phyloP scores from a whole-genome alignment of 2,888 invertebrate genomes.

The Ormyrus nitidulus region DNA sequence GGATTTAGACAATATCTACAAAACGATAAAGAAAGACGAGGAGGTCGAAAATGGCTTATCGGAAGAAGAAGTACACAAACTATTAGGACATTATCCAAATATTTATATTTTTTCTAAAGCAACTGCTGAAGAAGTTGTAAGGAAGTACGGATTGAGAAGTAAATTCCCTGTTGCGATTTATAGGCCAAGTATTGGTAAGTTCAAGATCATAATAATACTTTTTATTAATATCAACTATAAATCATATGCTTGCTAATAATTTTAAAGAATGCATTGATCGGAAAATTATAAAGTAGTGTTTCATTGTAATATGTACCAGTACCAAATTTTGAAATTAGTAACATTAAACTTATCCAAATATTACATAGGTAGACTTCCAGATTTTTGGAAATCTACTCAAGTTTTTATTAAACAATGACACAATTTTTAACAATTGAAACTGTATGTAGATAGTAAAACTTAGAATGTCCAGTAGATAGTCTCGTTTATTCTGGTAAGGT shows the following conservation, averaged over 20 bases:
- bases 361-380: background rate
- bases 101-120: conserved; percentile 64
- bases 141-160: conserved; percentile 56
- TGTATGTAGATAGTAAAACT: too few species aligned
- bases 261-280: too few species aligned
- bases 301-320: too few species aligned
- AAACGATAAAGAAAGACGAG: conserved; percentile 60
- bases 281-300: too few species aligned
- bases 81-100: conserved; percentile 61
- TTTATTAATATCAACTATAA: too few species aligned
- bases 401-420: too few species aligned
- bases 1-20: conserved; percentile 61
- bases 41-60: conserved; percentile 57
- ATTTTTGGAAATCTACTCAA: too few species aligned
- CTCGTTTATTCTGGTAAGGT: too few species aligned
- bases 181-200: conserved; percentile 64
- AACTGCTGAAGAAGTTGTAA: conserved; percentile 62
- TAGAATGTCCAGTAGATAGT: too few species aligned
- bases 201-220: background rate
- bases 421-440: too few species aligned
- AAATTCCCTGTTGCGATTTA: conserved; percentile 60
- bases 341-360: background rate
- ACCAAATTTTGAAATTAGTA: too few species aligned
- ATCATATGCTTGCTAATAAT: too few species aligned
- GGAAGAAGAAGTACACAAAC: conserved; percentile 47